phyloP scores from a whole-genome alignment of 1,140 invertebrate genomes.

The Caligus rogercresseyi region DNA sequence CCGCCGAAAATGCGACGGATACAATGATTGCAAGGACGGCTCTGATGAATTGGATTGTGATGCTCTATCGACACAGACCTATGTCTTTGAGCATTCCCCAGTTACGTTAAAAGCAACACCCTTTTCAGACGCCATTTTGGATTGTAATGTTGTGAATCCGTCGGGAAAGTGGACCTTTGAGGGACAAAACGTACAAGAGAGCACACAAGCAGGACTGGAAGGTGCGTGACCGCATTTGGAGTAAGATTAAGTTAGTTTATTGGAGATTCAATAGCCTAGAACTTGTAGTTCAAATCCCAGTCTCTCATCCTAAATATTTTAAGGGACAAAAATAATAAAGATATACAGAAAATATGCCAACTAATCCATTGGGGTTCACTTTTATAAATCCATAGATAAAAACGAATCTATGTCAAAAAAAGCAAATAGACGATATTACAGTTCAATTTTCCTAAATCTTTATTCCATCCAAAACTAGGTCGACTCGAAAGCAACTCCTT shows the following conservation, averaged over 20 bases:
- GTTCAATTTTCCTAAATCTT: too few relatives aligned
- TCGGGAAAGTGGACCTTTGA: neutral
- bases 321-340: too few relatives aligned
- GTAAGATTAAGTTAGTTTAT: too few relatives aligned
- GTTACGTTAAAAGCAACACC: neutral
- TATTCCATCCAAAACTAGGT: neutral
- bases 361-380: too few relatives aligned
- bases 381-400: too few relatives aligned
- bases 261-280: too few relatives aligned
- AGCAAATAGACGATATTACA: too few relatives aligned
- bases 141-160: neutral
- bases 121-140: neutral
- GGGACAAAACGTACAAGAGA: neutral
- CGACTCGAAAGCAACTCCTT: neutral
- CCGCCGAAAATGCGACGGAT: constrained; percentile 12
- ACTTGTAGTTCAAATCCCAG: too few relatives aligned
- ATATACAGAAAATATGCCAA: too few relatives aligned
- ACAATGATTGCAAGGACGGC: constrained; percentile 11
- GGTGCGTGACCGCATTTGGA: too few relatives aligned
- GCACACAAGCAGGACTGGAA: neutral
- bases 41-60: constrained; percentile 12
- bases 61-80: neutral
- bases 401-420: too few relatives aligned
- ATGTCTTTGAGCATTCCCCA: neutral
- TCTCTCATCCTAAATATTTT: too few relatives aligned